phyloP scores from a whole-genome alignment of 64 coral and sea anemone genomes.

The Montipora cactus region DNA sequence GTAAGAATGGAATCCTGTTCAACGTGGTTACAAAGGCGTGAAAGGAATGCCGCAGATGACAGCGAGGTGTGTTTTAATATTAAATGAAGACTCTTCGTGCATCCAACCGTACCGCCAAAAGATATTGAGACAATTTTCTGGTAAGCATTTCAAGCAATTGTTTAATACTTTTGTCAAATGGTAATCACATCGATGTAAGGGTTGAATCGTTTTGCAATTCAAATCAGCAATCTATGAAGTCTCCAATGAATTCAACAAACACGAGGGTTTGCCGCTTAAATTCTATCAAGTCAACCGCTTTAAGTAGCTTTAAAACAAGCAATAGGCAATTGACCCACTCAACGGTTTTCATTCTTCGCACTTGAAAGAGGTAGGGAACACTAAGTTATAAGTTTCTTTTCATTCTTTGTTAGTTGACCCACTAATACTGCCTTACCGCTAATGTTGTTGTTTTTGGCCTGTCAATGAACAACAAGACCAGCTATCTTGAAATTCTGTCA shows the following conservation, averaged over 20 bases:
- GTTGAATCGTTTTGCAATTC: conserved; percentile 28
- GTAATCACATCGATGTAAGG: neutral
- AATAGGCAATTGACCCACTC: neutral
- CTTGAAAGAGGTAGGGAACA: too few species aligned
- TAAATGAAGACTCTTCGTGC: neutral
- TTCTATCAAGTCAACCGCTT: too few species aligned
- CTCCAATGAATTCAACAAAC: neutral
- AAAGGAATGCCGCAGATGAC: conserved; percentile 36
- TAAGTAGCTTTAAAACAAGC: neutral
- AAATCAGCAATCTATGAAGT: neutral
- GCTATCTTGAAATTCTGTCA: too few species aligned
- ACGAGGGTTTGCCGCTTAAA: neutral
- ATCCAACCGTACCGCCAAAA: neutral
- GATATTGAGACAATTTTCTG: neutral
- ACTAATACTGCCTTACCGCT: neutral
- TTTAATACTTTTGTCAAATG: neutral
- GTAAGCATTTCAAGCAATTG: too few species aligned
- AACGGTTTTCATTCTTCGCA: too few species aligned
- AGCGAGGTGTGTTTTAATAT: neutral
- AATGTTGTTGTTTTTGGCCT: neutral
- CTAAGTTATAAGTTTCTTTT: too few species aligned
- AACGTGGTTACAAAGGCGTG: conserved; percentile 19
- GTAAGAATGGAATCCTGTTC: conserved; percentile 15
- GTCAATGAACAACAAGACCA: neutral
- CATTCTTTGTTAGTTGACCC: neutral